phyloP scores from a whole-genome alignment of 2,113 vertebrate genomes.

The Triplophysa tibetana region DNA sequence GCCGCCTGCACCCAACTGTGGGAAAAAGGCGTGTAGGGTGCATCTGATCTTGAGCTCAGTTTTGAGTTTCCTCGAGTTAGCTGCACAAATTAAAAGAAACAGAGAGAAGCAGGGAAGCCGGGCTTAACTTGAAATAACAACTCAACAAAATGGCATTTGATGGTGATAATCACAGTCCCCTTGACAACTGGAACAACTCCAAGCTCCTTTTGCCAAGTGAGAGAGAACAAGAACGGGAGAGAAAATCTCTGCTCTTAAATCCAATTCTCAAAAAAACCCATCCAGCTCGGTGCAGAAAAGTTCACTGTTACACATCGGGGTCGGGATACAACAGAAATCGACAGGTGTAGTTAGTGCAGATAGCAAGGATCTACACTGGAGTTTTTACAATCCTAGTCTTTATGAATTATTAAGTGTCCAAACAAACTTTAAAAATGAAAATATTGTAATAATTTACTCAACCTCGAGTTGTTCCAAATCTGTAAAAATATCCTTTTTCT shows the following conservation, averaged over 20 bases:
- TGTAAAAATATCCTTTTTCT: too few species aligned
- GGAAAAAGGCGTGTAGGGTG: constrained; percentile 68
- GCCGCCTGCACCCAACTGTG: constrained; percentile 68
- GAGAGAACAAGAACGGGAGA: constrained; percentile 37
- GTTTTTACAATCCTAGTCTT: background rate
- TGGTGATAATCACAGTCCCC: constrained; percentile 54
- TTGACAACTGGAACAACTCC: constrained; percentile 43
- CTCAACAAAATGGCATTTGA: constrained; percentile 59
- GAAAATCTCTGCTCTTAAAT: constrained; percentile 45
- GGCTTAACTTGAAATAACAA: constrained; percentile 56
- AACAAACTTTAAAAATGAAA: too few species aligned
- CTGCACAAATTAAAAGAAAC: constrained; percentile 56
- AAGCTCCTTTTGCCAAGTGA: constrained; percentile 18
- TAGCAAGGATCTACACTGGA: background rate
- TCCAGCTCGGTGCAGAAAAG: constrained; percentile 27
- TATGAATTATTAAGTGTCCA: too few species aligned
- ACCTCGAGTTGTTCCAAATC: too few species aligned
- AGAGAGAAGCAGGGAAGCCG: constrained; percentile 53
- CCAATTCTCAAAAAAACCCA: constrained; percentile 41
- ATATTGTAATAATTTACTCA: too few species aligned
- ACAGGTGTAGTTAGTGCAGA: constrained; percentile 6
- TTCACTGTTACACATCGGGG: background rate
- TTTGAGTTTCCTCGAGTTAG: constrained; percentile 64
- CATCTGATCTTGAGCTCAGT: constrained; percentile 73
- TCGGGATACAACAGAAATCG: background rate